phyloP scores from a whole-genome alignment of 2,113 vertebrate genomes.

The Takifugu flavidus region DNA sequence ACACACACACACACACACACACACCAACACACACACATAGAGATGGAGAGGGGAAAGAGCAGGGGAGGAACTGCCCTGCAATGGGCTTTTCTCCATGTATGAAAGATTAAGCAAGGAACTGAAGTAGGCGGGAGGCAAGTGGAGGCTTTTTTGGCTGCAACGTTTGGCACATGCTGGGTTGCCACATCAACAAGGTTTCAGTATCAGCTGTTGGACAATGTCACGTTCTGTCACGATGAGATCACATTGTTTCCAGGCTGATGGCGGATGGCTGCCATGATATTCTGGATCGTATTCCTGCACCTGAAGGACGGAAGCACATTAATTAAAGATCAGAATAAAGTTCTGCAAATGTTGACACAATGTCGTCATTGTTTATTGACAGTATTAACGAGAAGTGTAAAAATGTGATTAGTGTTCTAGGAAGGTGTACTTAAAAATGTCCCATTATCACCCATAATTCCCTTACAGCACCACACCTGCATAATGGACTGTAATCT shows the following conservation, averaged over 20 bases:
- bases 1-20: slow-evolving; percentile 19
- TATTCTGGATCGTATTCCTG: no score
- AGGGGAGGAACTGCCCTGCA: slow-evolving; percentile 5
- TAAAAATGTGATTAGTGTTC: no score
- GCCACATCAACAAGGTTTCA: slow-evolving; percentile 6
- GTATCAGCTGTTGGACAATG: slow-evolving; percentile 12
- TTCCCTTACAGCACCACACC: slow-evolving; percentile 32
- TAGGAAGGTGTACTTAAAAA: no score
- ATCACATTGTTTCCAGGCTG: slow-evolving; percentile 6
- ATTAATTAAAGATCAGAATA: no score
- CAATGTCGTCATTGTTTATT: no score
- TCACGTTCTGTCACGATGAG: slow-evolving; percentile 10
- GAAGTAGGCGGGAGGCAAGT: slow-evolving; percentile 17
- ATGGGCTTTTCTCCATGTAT: slow-evolving; percentile 22
- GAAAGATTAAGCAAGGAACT: slow-evolving; percentile 11
- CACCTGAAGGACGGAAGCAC: no score
- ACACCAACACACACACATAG: slow-evolving; percentile 2
- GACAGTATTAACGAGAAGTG: no score
- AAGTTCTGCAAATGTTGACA: no score
- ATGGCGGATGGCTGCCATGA: not conserved
- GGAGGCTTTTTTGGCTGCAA: not conserved
- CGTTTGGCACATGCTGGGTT: no score
- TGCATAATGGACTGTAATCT: slow-evolving; percentile 37
- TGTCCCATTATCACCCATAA: not conserved
- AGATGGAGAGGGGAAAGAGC: slow-evolving; percentile 14